phyloP scores from a whole-genome alignment of 2,888 invertebrate genomes.

The Muschampia plurimacula region DNA sequence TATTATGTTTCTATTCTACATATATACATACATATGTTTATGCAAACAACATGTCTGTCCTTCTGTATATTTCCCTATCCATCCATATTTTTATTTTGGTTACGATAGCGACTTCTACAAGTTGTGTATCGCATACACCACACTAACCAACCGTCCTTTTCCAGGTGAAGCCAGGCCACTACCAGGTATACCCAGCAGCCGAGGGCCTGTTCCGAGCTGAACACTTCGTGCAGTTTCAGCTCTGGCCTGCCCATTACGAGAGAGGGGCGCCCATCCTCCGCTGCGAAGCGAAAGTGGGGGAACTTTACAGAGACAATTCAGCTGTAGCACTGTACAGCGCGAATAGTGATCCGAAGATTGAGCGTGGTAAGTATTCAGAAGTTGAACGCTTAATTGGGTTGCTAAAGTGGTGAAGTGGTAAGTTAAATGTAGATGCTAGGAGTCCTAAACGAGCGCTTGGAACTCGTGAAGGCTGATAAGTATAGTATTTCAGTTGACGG shows the following conservation, averaged over 20 bases:
- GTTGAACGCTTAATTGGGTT: too few species aligned
- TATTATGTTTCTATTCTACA: too few species aligned
- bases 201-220: slow-evolving; percentile 86
- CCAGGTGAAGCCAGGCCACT: slow-evolving; percentile 77
- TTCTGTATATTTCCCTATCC: too few species aligned
- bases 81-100: too few species aligned
- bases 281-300: slow-evolving; percentile 88
- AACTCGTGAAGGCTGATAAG: too few species aligned
- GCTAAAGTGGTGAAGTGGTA: too few species aligned
- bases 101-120: too few species aligned
- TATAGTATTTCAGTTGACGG: too few species aligned
- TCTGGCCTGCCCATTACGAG: slow-evolving; percentile 87
- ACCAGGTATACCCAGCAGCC: slow-evolving; percentile 72
- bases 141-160: neutral
- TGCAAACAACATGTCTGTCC: too few species aligned
- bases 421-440: too few species aligned
- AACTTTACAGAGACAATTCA: slow-evolving; percentile 86
- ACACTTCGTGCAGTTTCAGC: slow-evolving; percentile 85
- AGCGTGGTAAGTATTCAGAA: slow-evolving; percentile 86
- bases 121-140: neutral
- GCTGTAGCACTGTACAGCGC: slow-evolving; percentile 87
- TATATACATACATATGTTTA: too few species aligned
- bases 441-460: too few species aligned
- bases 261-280: slow-evolving; percentile 88
- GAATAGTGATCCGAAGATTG: slow-evolving; percentile 89